phyloP scores from a whole-genome alignment of 30 jellyfish, hydroid and myxozoan genomes.

The Rhopilema esculentum region DNA sequence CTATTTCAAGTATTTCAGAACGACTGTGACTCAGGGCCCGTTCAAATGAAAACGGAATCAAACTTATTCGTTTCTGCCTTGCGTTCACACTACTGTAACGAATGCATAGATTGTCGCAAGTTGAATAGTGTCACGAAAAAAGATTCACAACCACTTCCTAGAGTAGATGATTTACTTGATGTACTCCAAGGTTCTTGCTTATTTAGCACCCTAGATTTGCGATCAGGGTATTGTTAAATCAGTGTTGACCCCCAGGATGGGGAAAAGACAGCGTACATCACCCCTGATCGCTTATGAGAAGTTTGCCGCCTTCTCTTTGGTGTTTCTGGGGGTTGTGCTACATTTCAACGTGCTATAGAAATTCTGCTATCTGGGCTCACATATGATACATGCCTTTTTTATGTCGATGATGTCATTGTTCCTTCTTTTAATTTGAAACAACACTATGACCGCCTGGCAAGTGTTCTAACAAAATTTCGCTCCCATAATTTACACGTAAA shows the following conservation, averaged over 20 bases:
- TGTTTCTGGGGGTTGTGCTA: conserved; percentile 67
- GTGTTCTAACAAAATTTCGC: conserved; percentile 48
- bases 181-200: conserved; percentile 37
- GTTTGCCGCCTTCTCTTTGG: conserved; percentile 61
- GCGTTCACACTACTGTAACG: no score
- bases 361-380: conserved; percentile 60
- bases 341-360: conserved; percentile 69
- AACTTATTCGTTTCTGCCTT: no score
- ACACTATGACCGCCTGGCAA: conserved; percentile 29
- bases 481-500: conserved; percentile 31
- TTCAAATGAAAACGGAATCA: no score
- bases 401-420: conserved; percentile 63
- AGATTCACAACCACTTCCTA: conserved; percentile 75
- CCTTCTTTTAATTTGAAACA: conserved; percentile 26
- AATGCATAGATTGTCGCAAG: conserved; percentile 56
- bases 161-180: conserved; percentile 66
- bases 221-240: conserved; percentile 63
- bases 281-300: conserved; percentile 64
- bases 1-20: no score
- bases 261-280: no score
- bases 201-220: conserved; percentile 60
- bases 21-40: no score
- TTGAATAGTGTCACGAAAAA: conserved; percentile 38
- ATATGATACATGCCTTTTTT: conserved; percentile 57
- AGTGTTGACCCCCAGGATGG: conserved; percentile 48